A percentile compares a stretch with the other conserved stretches of the same genome.
Evolutionary conservation across 2,888 invertebrate species (phyloP).

Genomic region (Cataglyphis livida): DNA sequence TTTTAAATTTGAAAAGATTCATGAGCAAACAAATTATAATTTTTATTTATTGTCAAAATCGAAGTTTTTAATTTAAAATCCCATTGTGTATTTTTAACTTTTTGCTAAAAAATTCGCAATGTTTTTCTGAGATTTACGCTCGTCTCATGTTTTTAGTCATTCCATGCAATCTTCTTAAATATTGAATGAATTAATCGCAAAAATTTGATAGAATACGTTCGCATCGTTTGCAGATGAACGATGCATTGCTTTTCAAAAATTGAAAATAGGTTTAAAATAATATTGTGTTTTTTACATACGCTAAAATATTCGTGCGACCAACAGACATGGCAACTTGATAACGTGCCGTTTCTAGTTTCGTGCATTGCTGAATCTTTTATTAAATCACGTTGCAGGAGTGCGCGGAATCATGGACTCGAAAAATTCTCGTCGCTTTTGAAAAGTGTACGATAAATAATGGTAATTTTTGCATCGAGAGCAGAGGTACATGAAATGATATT

Average conservation of each 20-base stretch:
- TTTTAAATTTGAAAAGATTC: neutral
- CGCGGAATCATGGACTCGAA: neutral
- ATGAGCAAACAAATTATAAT: neutral
- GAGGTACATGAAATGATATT: conserved; percentile 1
- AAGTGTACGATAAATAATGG: neutral
- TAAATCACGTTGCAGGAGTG: conserved; percentile 30
- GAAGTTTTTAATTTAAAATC: neutral
- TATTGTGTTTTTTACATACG: neutral
- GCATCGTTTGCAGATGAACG: neutral
- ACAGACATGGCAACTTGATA: conserved; percentile 17
- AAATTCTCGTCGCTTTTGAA: conserved; percentile 30
- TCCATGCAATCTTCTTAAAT: neutral
- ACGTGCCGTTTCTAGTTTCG: neutral
- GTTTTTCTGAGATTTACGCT: neutral
- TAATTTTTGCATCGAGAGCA: neutral
- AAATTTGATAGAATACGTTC: neutral
- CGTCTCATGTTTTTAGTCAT: neutral
- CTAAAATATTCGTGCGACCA: conserved; percentile 6
- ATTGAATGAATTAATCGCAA: neutral
- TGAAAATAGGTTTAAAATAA: neutral
- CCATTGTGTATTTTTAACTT: neutral
- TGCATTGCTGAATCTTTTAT: conserved; percentile 34
- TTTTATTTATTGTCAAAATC: neutral
- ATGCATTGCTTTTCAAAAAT: conserved; percentile 20
- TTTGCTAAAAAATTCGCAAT: neutral